Conservation (phyloP, 2,888 invertebrate species). For the Congeria kusceri region DNA sequence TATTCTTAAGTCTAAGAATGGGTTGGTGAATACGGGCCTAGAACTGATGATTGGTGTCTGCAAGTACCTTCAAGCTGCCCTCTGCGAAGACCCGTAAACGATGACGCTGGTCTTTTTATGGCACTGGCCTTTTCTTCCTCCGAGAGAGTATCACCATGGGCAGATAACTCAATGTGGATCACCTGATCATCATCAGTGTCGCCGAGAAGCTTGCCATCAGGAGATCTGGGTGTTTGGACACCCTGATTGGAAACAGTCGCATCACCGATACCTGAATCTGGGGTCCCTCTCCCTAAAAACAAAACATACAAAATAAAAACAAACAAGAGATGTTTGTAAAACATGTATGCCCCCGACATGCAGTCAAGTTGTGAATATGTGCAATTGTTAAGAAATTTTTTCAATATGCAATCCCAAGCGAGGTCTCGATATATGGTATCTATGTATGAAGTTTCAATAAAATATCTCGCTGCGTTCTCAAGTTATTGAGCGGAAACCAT, state of each 20-base stretch:
- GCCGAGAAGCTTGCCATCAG: conserved; percentile 33
- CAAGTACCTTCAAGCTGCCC: conserved; percentile 53
- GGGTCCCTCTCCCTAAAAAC: conserved; percentile 51
- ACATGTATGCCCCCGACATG: too few relatives aligned
- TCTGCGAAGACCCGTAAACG: conserved; percentile 61
- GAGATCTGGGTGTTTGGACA: conserved; percentile 23
- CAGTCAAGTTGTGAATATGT: too few relatives aligned
- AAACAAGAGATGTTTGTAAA: too few relatives aligned
- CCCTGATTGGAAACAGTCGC: conserved; percentile 29
- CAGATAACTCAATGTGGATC: background rate
- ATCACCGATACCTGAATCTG: conserved; percentile 56
- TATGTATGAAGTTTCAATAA: too few relatives aligned
- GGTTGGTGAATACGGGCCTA: too few relatives aligned
- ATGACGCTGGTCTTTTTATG: conserved; percentile 64
- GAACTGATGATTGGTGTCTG: background rate
- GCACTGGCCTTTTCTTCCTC: conserved; percentile 59
- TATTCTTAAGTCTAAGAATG: too few relatives aligned
- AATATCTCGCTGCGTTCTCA: too few relatives aligned
- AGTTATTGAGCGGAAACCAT: too few relatives aligned
- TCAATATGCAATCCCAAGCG: too few relatives aligned
- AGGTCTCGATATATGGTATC: too few relatives aligned
- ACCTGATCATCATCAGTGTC: conserved; percentile 5
- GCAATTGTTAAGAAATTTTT: too few relatives aligned
- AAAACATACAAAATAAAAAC: background rate
- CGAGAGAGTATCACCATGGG: conserved; percentile 44